phyloP scores from a whole-genome alignment of 2,888 invertebrate species.

The Pterostichus madidus region DNA sequence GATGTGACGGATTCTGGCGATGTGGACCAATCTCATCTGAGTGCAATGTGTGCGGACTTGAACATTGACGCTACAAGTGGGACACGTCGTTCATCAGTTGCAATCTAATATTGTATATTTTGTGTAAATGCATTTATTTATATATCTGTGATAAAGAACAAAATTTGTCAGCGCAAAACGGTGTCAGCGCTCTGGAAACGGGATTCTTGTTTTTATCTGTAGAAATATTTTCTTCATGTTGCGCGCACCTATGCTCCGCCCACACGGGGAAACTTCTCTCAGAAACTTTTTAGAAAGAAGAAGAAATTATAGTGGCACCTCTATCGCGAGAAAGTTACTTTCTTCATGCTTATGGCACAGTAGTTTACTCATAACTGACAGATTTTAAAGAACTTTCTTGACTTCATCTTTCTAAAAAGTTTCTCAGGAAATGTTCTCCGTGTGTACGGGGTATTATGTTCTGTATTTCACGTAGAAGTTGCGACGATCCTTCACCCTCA shows the following conservation, averaged over 20 bases:
- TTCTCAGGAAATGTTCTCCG: too few relatives aligned
- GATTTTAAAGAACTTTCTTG: too few relatives aligned
- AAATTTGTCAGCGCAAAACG: constrained; percentile 73
- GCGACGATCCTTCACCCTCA: constrained; percentile 51
- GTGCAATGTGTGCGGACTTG: constrained; percentile 1
- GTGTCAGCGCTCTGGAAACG: constrained; percentile 72
- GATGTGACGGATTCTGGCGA: constrained; percentile 61
- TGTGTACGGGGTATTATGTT: too few relatives aligned
- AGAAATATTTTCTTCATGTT: constrained; percentile 68
- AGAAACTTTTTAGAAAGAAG: too few relatives aligned
- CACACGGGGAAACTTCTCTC: too few relatives aligned
- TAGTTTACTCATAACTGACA: too few relatives aligned
- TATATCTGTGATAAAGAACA: constrained; percentile 78
- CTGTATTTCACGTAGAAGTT: constrained; percentile 69
- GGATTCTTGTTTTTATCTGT: constrained; percentile 69
- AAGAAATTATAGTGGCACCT: too few relatives aligned
- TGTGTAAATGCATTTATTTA: constrained; percentile 78
- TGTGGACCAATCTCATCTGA: not conserved
- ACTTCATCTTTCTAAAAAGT: too few relatives aligned
- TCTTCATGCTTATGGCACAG: too few relatives aligned
- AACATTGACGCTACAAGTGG: not conserved
- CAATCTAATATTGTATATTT: constrained; percentile 75
- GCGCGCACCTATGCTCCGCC: constrained; percentile 72
- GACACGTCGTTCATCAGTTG: constrained; percentile 71
- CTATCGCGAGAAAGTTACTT: too few relatives aligned